Evolutionary conservation across 2,113 vertebrate species (phyloP).

Genomic region (Ivindomyrus marchei): DNA sequence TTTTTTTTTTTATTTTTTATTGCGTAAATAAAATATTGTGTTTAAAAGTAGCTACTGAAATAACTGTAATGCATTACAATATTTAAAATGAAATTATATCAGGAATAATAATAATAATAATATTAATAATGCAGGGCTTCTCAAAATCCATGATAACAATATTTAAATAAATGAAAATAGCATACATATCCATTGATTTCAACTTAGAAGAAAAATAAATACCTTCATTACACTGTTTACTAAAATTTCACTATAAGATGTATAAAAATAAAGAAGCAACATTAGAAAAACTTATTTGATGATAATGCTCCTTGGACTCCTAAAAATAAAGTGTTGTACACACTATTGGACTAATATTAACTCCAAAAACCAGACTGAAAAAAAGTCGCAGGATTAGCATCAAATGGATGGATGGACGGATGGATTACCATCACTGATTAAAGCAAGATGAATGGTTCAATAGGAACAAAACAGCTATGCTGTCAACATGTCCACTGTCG

Average conservation of each 20-base stretch:
- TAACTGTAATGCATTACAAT: neutral
- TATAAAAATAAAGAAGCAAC: neutral
- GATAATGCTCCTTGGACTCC: neutral
- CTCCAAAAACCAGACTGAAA: neutral
- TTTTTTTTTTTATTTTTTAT: conserved; percentile 43
- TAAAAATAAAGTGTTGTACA: neutral
- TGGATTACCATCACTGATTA: neutral
- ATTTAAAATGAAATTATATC: neutral
- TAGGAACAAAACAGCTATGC: neutral
- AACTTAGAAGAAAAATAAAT: neutral
- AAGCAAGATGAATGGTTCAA: neutral
- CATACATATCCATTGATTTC: neutral
- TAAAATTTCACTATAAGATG: neutral
- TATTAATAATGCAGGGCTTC: neutral
- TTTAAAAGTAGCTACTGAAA: conserved; percentile 35
- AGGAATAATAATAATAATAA: neutral
- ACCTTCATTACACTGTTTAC: neutral
- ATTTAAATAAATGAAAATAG: neutral
- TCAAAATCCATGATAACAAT: neutral
- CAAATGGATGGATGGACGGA: neutral
- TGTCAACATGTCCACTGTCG: neutral
- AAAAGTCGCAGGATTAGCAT: neutral
- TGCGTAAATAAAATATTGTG: conserved; percentile 31
- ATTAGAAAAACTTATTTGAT: neutral
- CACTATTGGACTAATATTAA: neutral